Percentiles rank a stretch among this genome's conserved stretches.
Conservation (phyloP, 92 coral and sea anemone species). For the Zoanthus sociatus region DNA sequence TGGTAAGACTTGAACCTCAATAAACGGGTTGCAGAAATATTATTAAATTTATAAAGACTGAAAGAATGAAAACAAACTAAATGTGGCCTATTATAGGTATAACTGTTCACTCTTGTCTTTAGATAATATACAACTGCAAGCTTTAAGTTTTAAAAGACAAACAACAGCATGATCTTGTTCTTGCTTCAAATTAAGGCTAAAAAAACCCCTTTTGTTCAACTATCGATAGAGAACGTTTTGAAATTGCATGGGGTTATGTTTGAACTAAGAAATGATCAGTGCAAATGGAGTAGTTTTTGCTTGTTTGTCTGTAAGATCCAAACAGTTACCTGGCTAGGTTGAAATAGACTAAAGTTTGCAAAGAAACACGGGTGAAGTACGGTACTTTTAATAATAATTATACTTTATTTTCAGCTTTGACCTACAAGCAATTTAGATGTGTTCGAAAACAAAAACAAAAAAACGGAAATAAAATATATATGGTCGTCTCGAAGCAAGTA, state of each 20-base stretch:
- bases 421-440: too few relatives aligned
- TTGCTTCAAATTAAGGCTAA: neutral
- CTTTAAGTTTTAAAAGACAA: too few relatives aligned
- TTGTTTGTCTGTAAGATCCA: neutral
- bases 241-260: too few relatives aligned
- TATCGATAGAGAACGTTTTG: neutral
- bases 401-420: too few relatives aligned
- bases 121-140: neutral
- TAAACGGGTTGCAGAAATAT: neutral
- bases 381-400: neutral
- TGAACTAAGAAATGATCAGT: neutral
- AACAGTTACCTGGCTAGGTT: neutral
- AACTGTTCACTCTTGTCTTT: neutral
- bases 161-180: neutral
- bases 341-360: neutral
- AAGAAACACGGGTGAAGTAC: neutral
- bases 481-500: neutral
- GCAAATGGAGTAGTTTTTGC: neutral
- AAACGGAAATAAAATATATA: neutral
- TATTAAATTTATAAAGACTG: neutral
- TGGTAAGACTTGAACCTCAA: neutral
- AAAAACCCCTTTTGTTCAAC: neutral
- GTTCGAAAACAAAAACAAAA: too few relatives aligned
- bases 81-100: neutral
- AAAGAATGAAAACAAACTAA: neutral